Conservation (phyloP, 2,113 vertebrate species). For the Rhynchopsitta pachyrhyncha region DNA sequence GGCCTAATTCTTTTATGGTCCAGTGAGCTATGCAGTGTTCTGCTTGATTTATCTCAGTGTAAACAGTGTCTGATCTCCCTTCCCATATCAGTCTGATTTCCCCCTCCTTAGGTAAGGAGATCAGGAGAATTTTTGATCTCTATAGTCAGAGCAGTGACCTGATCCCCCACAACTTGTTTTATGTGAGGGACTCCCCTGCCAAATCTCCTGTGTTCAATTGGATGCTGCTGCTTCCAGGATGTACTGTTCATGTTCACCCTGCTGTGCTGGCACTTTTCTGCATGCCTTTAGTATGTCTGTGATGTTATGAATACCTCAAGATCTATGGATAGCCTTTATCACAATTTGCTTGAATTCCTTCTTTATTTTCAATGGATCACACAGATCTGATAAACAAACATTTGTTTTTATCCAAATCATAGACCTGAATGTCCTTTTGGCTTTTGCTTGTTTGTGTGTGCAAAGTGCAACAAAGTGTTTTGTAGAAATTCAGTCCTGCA, state of each 20-base stretch:
- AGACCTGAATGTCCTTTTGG: background rate
- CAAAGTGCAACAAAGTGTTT: background rate
- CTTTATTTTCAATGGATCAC: slow-evolving; percentile 18
- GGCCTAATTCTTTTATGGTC: slow-evolving; percentile 42
- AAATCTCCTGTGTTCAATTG: slow-evolving; percentile 17
- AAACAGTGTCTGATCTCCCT: slow-evolving; percentile 41
- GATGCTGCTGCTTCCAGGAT: slow-evolving; percentile 45
- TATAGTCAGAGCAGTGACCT: background rate
- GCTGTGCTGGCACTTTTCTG: slow-evolving; percentile 31
- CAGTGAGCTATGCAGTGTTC: slow-evolving; percentile 29
- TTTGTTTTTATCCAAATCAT: background rate
- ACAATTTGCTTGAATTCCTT: background rate
- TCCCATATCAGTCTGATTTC: background rate
- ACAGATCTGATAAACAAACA: background rate
- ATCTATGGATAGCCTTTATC: background rate
- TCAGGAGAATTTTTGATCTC: slow-evolving; percentile 2
- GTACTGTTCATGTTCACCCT: slow-evolving; percentile 18
- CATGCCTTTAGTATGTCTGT: background rate
- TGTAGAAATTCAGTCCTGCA: background rate
- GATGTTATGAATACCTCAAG: background rate
- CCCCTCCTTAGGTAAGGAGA: background rate
- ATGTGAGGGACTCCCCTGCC: background rate
- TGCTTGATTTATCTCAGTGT: slow-evolving; percentile 40
- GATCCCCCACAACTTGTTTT: slow-evolving; percentile 14
- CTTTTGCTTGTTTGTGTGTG: background rate